Evolutionary conservation across 1,140 invertebrate species (phyloP).

Genomic region (Caligus rogercresseyi): DNA sequence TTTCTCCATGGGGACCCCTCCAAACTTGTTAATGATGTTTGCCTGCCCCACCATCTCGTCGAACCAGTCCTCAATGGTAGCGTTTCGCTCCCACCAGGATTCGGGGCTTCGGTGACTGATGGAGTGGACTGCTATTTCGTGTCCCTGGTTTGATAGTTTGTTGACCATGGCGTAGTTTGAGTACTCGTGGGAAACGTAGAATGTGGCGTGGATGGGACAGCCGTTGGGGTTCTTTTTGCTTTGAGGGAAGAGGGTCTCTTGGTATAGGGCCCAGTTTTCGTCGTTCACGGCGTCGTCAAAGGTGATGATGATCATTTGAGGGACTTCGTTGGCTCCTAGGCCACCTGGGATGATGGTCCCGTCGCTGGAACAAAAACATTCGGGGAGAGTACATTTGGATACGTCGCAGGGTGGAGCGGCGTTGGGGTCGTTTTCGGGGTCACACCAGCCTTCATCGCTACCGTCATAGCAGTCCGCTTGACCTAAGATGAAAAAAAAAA

Average conservation of each 20-base stretch:
- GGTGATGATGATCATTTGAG: constrained; percentile 28
- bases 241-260: constrained; percentile 25
- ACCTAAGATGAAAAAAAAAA: neutral
- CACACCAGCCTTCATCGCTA: constrained; percentile 48
- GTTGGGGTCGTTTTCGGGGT: constrained; percentile 47
- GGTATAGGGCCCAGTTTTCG: constrained; percentile 28
- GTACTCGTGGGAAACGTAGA: constrained; percentile 38
- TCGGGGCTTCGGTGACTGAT: constrained; percentile 50
- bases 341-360: constrained; percentile 37
- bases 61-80: constrained; percentile 68
- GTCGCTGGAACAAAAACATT: constrained; percentile 55
- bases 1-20: constrained; percentile 52
- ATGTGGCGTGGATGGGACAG: constrained; percentile 37
- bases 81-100: constrained; percentile 64
- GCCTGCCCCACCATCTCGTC: constrained; percentile 75
- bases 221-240: constrained; percentile 32
- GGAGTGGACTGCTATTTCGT: constrained; percentile 37
- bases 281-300: constrained; percentile 29
- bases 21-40: constrained; percentile 60
- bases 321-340: constrained; percentile 29
- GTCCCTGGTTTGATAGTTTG: constrained; percentile 33
- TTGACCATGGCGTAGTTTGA: constrained; percentile 36
- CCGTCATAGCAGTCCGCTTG: constrained; percentile 50
- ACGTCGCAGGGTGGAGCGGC: constrained; percentile 44
- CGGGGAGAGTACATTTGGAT: constrained; percentile 42